These are phyloP conservation scores for Xiphorhynchus elegans DNA, from an alignment of 2,113 vertebrate species.

Conservation along the genomic window DNA sequence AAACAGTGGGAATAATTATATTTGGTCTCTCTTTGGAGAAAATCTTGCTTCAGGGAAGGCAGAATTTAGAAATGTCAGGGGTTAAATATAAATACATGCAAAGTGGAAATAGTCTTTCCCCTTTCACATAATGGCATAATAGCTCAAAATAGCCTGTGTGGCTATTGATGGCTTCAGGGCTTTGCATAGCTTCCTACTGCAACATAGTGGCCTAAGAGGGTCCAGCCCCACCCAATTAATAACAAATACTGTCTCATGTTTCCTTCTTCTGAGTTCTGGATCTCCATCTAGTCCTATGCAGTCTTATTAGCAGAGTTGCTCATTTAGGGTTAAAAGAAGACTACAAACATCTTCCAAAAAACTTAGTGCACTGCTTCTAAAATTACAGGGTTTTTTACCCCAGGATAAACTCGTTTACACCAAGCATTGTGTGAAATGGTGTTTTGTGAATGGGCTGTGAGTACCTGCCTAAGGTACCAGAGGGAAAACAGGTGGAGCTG, in stretches of 20 bases:
- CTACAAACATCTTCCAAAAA: not conserved
- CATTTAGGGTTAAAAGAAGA: not conserved
- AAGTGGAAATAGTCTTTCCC: constrained; percentile 32
- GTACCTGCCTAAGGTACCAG: not conserved
- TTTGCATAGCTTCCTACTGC: not conserved
- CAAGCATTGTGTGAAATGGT: not conserved
- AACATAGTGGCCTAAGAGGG: not conserved
- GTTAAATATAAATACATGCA: constrained; percentile 18
- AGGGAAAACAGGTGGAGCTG: not conserved
- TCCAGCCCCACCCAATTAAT: not conserved
- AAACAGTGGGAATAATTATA: not conserved
- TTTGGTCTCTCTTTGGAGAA: not conserved
- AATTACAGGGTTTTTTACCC: not conserved
- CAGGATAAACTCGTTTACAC: not conserved
- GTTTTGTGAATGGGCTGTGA: not conserved
- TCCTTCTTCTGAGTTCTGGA: not conserved
- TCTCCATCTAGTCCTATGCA: not conserved
- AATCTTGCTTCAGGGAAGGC: not conserved
- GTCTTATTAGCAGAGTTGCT: not conserved
- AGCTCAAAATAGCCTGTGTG: not conserved
- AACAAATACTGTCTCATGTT: not conserved
- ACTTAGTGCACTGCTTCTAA: not conserved
- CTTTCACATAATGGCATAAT: constrained; percentile 3
- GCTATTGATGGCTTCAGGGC: not conserved
- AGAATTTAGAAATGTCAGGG: constrained; percentile 19